A percentile compares a stretch with the other conserved stretches of the same genome.
These are phyloP conservation scores for Fistularia commersonii DNA, from an alignment of 2,797 vertebrate species.

Conservation along the genomic window DNA sequence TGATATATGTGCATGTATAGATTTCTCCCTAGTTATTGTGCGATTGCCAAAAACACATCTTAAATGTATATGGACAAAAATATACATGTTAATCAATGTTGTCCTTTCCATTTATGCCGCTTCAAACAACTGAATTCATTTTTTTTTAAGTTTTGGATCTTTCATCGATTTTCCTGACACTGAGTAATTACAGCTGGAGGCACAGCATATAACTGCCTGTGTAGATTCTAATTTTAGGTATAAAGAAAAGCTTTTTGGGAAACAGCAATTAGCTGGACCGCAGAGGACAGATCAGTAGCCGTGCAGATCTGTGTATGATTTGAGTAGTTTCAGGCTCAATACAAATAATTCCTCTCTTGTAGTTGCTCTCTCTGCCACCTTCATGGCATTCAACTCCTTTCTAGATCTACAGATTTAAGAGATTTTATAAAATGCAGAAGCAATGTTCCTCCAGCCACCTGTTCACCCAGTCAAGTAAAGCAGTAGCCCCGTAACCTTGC, in stretches of 20 bases:
- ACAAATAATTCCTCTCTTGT: neutral
- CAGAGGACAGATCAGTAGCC: slow-evolving; percentile 19
- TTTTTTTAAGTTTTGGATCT: slow-evolving; percentile 3
- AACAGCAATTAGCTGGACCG: slow-evolving; percentile 29
- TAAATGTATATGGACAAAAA: no score
- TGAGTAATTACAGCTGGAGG: slow-evolving; percentile 38
- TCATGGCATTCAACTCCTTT: slow-evolving; percentile 1
- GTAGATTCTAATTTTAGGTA: slow-evolving; percentile 34
- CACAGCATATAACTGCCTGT: slow-evolving; percentile 31
- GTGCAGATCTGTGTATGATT: neutral
- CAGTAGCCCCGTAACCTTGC: slow-evolving; percentile 21
- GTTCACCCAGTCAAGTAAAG: neutral
- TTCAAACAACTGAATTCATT: slow-evolving; percentile 15
- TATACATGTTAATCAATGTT: no score
- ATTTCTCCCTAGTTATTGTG: no score
- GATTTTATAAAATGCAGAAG: slow-evolving; percentile 8
- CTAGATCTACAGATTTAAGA: slow-evolving; percentile 1
- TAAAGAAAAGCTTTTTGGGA: slow-evolving; percentile 49
- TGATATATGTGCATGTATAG: no score
- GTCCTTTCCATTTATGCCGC: neutral
- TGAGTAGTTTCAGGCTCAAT: slow-evolving; percentile 13
- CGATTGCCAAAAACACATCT: no score
- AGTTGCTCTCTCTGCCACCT: neutral
- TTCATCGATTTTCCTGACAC: slow-evolving; percentile 33
- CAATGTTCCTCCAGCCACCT: neutral